Base-by-base conservation (phyloP, 2,113 vertebrate genomes). In the Zosterops lateralis region DNA sequence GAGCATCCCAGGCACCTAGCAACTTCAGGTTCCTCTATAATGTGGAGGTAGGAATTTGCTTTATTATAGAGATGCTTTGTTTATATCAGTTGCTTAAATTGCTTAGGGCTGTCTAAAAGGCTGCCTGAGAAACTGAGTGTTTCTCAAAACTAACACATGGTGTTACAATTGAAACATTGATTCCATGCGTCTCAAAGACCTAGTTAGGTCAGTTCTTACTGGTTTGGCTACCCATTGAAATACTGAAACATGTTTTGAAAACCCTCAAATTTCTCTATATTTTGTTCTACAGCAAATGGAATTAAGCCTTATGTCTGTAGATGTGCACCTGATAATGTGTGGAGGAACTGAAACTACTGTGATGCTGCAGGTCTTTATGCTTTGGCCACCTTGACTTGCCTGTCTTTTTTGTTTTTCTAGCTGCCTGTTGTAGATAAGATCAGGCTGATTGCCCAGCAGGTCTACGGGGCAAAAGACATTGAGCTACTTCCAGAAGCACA, bases 381-480 rank as follows among this genome's bases (percentile, higher is more conserved):
- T 42, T 71, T 66, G 17, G 14, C 61, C 36, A 21, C 4, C 1
- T 61, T 92, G 47, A 89, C 32, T 60, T 60, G 14, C 42, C 29
- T 42, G 38, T 73, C 9, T 26, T 16, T 44, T 50, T 58, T 68
- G 11, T 38, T 36, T 26, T 60, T 36, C 56, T 77, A 99, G 99
- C 98, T 99, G 60, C 98, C 99, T 18, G 68, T 99, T 64, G 51
- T 96, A 73, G 99, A 99, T 62, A 99, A 99, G 96, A 99, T 99
- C 95, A 97, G 98, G 78, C 98, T 98, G 85, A 99, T 99, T 53
- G 99, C 99, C 18, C 98, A 99, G 97, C 99, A 98, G 96, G 98
- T 99, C 94, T 99, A 99, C 0, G 99, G 99, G n/a, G 99, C 99
- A 6, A 98, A 98, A 21, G 98, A 99, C 78, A 97, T 99, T 31